A percentile compares a stretch with the other conserved stretches of the same genome.
Conservation (phyloP, 1,140 invertebrate species). For the Oscheius sp. region DNA sequence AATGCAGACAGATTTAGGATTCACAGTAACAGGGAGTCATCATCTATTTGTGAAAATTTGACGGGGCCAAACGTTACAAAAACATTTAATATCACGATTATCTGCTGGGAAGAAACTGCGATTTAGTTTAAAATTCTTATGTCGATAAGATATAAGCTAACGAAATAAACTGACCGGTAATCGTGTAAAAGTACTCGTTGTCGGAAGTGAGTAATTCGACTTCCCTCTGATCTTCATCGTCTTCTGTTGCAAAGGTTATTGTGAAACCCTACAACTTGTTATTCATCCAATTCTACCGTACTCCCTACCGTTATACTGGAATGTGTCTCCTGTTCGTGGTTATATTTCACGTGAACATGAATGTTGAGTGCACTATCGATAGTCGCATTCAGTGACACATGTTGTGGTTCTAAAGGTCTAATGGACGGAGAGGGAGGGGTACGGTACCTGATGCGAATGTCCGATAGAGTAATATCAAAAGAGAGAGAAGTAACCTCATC, state of each 20-base stretch:
- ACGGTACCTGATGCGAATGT: background rate
- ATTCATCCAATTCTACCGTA: background rate
- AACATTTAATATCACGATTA: no score
- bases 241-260: background rate
- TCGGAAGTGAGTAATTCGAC: background rate
- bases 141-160: no score
- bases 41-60: no score
- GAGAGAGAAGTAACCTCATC: background rate
- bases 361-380: background rate
- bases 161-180: background rate
- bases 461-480: background rate
- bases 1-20: background rate
- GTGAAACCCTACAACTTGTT: background rate
- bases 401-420: background rate
- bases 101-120: no score
- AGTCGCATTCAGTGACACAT: background rate
- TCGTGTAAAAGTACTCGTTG: background rate
- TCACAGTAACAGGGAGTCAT: no score
- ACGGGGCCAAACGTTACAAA: no score
- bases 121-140: no score
- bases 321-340: background rate
- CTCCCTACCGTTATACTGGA: conserved; percentile 1
- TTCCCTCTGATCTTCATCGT: background rate
- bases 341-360: background rate
- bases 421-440: background rate